Evolutionary conservation across 64 coral and sea anemone species (phyloP).

Genomic region (Dendrophyllia cribrosa): DNA sequence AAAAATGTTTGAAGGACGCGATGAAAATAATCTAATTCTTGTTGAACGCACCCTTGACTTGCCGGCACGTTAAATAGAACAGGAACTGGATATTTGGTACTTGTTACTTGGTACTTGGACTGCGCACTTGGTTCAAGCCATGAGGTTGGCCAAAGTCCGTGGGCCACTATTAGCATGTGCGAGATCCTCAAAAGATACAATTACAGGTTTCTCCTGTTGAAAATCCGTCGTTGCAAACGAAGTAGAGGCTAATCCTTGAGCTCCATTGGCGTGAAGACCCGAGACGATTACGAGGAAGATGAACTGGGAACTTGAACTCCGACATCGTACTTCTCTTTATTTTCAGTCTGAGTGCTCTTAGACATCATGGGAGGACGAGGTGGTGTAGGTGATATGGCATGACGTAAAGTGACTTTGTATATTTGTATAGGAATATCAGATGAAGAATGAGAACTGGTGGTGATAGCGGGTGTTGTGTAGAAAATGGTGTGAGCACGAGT

Average conservation of each 20-base stretch:
- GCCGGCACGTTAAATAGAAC: not conserved
- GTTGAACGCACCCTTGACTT: conserved; percentile 29
- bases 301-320: too few species aligned
- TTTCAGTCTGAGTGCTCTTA: too few species aligned
- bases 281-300: not conserved
- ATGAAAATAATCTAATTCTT: conserved; percentile 26
- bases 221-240: conserved; percentile 70
- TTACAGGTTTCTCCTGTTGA: conserved; percentile 80
- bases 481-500: too few species aligned
- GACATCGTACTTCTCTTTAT: too few species aligned
- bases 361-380: too few species aligned
- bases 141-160: conserved; percentile 13
- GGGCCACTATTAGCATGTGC: conserved; percentile 2
- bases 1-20: conserved; percentile 30
- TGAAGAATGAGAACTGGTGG: too few species aligned
- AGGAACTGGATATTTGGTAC: too few species aligned
- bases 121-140: conserved; percentile 19
- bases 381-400: too few species aligned
- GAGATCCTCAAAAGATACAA: conserved; percentile 76
- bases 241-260: conserved; percentile 58
- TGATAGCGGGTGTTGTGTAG: too few species aligned
- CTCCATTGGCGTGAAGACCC: conserved; percentile 21
- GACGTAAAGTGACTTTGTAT: too few species aligned
- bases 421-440: too few species aligned
- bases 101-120: too few species aligned